Evolutionary conservation across 1,140 invertebrate genomes (phyloP), one percentile per base, ranked within the genome.

Genomic region (Zaprionus inermis): DNA sequence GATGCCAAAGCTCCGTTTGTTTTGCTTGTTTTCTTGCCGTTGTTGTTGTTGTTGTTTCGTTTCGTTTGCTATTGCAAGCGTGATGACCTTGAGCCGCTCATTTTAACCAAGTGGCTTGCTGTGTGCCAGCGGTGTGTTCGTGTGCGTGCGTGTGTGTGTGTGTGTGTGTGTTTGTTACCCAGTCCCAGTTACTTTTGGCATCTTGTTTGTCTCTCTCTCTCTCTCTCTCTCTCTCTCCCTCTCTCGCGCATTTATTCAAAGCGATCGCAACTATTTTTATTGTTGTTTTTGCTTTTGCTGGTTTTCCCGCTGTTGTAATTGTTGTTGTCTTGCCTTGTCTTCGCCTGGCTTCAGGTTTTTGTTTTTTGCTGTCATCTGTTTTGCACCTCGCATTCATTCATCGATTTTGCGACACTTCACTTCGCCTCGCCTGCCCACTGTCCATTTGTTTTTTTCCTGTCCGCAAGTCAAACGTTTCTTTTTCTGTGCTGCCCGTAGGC

Each of bases 71-170:
- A 82, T 89, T 80, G 78, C 78, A 80, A 88, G 85, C 84, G 81
- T 89, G 84, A 89, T 89, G 84, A 89, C 84, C 84, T 89, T 89
- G 84, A 89, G 84, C 84, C 78, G 84, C 84, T 84, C 84, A 89
- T 89, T 89, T 89, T 64, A 89, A 71, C 85, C 69, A 89, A 84
- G 71, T 84, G 81, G 78, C 75, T 86, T 58, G 72, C 78, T 73
- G 57, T 73, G 57, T 79, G 32, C 64, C n/a, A 16, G 38, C n/a
- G 66, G 57, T 65, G 16, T 52, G 34, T 54, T 46, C 41, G 36
- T 58, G 55, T 30, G 20, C n/a, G 14, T 30, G 18, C 30, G 44
- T 54, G 38, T 60, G 46, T 58, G 34, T 65, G 12, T 59, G 46
- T 68, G 34, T 36, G 49, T 63, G 41, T 54, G 24, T 7, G 36